A percentile compares a stretch with the other conserved stretches of the same genome.
Conservation (phyloP, 2,797 vertebrate species). For the Malurus leucopterus region DNA sequence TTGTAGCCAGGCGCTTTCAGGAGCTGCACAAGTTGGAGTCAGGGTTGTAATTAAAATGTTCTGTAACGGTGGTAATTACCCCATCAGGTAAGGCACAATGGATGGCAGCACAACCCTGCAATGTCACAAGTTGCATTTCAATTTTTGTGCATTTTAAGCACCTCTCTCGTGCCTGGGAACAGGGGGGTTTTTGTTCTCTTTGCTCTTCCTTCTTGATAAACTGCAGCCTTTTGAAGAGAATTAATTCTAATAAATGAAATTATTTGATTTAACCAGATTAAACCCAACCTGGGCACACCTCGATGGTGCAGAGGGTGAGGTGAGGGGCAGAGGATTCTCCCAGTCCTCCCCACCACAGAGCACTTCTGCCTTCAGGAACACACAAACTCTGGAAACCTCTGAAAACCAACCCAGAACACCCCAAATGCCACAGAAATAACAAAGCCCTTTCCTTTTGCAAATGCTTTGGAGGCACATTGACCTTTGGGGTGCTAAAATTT, state of each 20-base stretch:
- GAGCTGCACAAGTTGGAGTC: conserved; percentile 12
- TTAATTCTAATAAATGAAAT: accelerated
- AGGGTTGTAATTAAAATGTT: conserved; percentile 47
- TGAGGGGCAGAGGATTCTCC: accelerated
- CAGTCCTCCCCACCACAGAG: not conserved
- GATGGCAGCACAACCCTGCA: not conserved
- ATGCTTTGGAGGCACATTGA: accelerated
- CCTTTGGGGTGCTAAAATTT: not conserved
- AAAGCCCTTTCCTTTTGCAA: not conserved
- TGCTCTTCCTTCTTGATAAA: not conserved
- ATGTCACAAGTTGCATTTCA: not conserved
- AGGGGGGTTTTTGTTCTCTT: not conserved
- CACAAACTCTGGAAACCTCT: not conserved
- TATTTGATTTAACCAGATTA: not conserved
- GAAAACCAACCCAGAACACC: not conserved
- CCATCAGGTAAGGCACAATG: conserved; percentile 44
- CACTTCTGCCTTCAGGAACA: not conserved
- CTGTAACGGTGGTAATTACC: conserved; percentile 40
- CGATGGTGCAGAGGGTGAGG: not conserved
- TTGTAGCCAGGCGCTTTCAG: not conserved
- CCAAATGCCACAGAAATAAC: not conserved
- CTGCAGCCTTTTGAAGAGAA: not conserved
- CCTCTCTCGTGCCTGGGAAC: not conserved
- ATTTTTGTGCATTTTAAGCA: not conserved
- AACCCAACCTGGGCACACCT: not conserved